A percentile compares a stretch with the other conserved stretches of the same genome.
These are phyloP conservation scores for Rhabdornis inornatus DNA, from an alignment of 2,113 vertebrate species.

Conservation along the genomic window DNA sequence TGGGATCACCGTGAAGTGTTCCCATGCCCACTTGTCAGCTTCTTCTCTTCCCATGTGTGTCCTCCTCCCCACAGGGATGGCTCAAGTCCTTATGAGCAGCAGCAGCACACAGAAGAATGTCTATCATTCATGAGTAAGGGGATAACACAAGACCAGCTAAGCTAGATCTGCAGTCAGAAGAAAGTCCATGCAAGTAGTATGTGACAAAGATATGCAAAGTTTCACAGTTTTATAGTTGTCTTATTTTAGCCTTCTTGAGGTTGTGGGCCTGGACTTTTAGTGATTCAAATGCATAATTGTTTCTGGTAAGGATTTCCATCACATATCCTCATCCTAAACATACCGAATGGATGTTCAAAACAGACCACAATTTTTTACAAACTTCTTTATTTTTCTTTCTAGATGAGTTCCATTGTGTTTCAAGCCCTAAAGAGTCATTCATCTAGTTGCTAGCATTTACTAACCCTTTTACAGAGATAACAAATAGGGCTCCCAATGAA, in stretches of 20 bases:
- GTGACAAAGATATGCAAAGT: neutral
- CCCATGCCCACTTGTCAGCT: neutral
- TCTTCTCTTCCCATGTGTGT: neutral
- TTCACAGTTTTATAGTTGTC: neutral
- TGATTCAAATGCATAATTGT: neutral
- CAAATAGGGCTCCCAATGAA: fast-evolving
- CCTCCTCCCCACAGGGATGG: neutral
- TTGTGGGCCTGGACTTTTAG: neutral
- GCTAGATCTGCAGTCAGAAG: neutral
- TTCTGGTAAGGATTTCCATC: neutral
- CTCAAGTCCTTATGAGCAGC: neutral
- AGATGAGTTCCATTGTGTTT: neutral
- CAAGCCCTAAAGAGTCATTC: neutral
- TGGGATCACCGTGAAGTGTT: neutral
- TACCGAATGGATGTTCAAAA: neutral
- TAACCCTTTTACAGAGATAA: neutral
- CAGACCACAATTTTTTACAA: neutral
- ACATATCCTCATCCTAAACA: neutral
- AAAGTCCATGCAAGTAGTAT: neutral
- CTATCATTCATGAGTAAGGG: neutral
- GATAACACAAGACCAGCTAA: neutral
- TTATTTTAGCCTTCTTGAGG: neutral
- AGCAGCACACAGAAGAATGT: neutral
- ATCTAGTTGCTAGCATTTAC: neutral
- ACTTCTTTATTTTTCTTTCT: neutral